Evolutionary conservation across 2,113 vertebrate genomes (phyloP).

Genomic region (Acrocephalus arundinaceus): DNA sequence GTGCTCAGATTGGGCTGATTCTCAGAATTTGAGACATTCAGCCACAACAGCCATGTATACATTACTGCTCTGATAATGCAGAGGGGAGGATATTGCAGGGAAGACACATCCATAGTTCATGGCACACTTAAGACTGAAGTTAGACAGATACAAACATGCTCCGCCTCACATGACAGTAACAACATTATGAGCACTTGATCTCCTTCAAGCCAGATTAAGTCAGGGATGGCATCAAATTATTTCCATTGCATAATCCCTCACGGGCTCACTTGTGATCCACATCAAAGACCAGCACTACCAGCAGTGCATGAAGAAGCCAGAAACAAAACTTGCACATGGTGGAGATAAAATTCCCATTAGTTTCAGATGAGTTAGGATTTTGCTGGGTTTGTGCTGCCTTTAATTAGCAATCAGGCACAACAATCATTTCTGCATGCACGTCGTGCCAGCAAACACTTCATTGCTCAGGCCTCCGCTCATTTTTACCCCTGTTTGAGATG

Average conservation of each 20-base stretch:
- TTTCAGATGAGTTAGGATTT: not conserved
- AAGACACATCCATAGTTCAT: not conserved
- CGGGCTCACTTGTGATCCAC: not conserved
- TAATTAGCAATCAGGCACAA: not conserved
- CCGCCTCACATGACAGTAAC: not conserved
- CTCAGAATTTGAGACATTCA: not conserved
- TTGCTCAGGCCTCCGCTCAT: not conserved
- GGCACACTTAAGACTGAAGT: not conserved
- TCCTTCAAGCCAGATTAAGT: conserved; percentile 3
- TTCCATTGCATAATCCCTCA: not conserved
- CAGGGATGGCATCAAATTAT: not conserved
- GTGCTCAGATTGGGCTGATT: not conserved
- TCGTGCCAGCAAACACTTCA: not conserved
- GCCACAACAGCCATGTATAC: not conserved
- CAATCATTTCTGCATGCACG: not conserved
- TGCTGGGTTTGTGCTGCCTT: not conserved
- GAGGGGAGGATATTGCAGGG: not conserved
- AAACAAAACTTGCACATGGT: not conserved
- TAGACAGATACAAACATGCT: not conserved
- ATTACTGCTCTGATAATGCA: not conserved
- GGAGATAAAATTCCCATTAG: not conserved
- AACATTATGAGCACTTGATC: not conserved
- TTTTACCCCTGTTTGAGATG: not conserved
- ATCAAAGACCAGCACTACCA: not conserved
- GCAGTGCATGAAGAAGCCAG: not conserved